phyloP scores from a whole-genome alignment of 2,113 vertebrate species.

The Motacilla tschutschensis region DNA sequence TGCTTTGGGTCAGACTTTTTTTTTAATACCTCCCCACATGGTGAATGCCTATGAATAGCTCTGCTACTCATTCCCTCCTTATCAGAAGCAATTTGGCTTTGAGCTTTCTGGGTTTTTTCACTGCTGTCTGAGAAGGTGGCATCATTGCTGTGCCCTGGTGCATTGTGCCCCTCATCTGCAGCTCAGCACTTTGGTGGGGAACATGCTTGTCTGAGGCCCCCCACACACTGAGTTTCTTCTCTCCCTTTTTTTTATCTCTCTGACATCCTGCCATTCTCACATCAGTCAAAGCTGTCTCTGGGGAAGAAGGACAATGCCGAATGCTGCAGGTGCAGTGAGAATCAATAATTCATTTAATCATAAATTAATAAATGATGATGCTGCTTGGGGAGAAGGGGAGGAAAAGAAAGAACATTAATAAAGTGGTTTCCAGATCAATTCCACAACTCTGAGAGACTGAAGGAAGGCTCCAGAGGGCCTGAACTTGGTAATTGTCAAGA shows the following conservation, averaged over 20 bases:
- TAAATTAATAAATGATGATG: conserved; percentile 66
- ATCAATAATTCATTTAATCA: conserved; percentile 69
- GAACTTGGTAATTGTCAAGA: conserved; percentile 26
- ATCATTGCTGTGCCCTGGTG: background rate
- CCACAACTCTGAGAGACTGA: background rate
- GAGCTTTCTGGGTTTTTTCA: background rate
- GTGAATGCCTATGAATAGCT: conserved; percentile 30
- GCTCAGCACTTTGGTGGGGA: background rate
- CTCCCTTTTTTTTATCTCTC: background rate
- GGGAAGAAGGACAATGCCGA: conserved; percentile 37
- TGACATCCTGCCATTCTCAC: conserved; percentile 9
- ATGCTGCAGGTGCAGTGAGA: conserved; percentile 40
- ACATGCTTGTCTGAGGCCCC: background rate
- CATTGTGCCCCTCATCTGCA: background rate
- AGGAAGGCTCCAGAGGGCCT: conserved; percentile 13
- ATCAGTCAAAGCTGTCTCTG: conserved; percentile 20
- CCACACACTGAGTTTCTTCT: background rate
- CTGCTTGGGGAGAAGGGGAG: conserved; percentile 33
- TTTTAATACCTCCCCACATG: background rate
- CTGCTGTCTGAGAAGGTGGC: background rate
- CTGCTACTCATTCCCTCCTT: conserved; percentile 1
- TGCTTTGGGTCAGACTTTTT: conserved; percentile 4
- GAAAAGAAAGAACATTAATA: conserved; percentile 56
- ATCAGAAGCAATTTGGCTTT: background rate
- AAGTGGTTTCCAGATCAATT: conserved; percentile 58